Base-by-base conservation (phyloP, 1,140 invertebrate species). In the Drosophila kanapiae region DNA sequence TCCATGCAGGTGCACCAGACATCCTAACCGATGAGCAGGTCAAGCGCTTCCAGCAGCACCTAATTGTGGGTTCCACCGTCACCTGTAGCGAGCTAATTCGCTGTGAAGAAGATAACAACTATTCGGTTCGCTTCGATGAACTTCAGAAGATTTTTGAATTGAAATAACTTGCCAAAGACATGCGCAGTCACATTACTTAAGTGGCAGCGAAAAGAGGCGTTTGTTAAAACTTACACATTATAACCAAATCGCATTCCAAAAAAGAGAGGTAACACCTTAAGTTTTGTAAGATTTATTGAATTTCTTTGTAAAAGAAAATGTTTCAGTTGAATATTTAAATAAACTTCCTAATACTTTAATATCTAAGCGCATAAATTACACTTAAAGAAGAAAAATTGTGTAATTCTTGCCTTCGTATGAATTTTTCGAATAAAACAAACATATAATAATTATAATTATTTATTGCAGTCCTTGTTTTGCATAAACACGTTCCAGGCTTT, bases 41-140 rank as follows among this genome's bases (percentile, higher is more conserved):
- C 7, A 33, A 54, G 8, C 57, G 59, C 9, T 47, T 92, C 0
- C 59, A 91, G 35, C 18, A 81, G 1, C 18, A 56, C 42, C 53
- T 92, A 2, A 18, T 54, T 6, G 27, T 78, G 27, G 84, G 86
- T 2, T 23, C 56, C 18, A 63, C 56, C n/a, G 49, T 92, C 13
- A 77, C 54, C 6, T 86, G 70, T 18, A 65, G 69, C 9, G 75
- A 74, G 18, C 68, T 92, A 1, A 57, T 79, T 11, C 42, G 57
- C 48, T 70, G 75, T 6, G 4, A 68, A 29, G 4, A 61, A 7
- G 43, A 68, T 0, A 70, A 79, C 8, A 79, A 64, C 38, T 85
- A 70, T 33, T 76, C 70, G 1, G 14, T 78, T 33, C 80, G 84
- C 9, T 45, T 84, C 8, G 45, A 70, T 11, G 31, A 62, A 16